Evolutionary conservation across 2,113 vertebrate genomes (phyloP), one percentile per base, ranked within the genome.

Genomic region (Porphyrio hochstetteri): DNA sequence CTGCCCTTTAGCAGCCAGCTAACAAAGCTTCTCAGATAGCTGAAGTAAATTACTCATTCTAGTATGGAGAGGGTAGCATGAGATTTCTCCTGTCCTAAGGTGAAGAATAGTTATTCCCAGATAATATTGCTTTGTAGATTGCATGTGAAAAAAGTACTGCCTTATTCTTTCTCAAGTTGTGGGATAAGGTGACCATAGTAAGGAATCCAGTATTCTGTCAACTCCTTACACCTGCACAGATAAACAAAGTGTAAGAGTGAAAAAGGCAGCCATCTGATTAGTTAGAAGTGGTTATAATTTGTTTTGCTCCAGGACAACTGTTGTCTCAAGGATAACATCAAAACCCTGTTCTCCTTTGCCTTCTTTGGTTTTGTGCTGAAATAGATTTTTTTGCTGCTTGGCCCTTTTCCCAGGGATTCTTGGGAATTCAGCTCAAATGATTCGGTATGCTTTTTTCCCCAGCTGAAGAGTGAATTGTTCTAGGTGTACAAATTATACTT

Each of bases 401-500:
- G 46, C 68, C 60, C 11, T 83, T 95, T 90, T 86, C 48, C 72
- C 44, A 36, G 53, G 29, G n/a, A 78, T 92, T 94, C 57, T 84
- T 93, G 70, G 76, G 78, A 84, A 92, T 91, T 92, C 57, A 82
- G 48, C 67, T 87, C 40, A 68, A 89, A 76, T 71, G 14, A 60
- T 61, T 80, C 33, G 35, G 61, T 86, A 76, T 76, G 57, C 7
- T 78, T 90, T 94, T 46, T 71, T 78, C 91, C 60, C 83, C 87
- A 74, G 0, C 31, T 42, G 61, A 86, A 53, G 35, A 92, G 50
- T 46, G 60, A 55, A 75, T 88, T 88, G 56, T 94, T 93, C 82
- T 90, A 95, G 89, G 86, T 96, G 67, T 85, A 91, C 57, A 88
- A 86, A 92, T 93, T 87, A 46, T 75, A 61, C 88, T 95, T 94